phyloP scores from a whole-genome alignment of 1,140 invertebrate genomes.

The Ceratina japonica region DNA sequence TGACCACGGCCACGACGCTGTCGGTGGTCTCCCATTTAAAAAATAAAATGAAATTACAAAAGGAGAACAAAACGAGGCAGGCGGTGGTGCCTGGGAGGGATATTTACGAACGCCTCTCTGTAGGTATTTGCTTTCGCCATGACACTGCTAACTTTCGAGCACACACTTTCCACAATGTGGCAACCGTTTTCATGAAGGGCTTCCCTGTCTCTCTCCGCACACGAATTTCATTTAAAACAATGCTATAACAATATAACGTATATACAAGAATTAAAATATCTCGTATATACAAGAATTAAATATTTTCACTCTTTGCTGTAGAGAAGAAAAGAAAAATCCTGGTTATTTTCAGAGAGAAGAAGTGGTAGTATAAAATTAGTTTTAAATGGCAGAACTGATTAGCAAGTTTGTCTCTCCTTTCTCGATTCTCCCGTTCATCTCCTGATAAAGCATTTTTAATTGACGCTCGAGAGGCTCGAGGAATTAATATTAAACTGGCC shows the following conservation, averaged over 20 bases:
- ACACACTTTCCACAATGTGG: constrained; percentile 39
- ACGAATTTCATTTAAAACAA: constrained; percentile 22
- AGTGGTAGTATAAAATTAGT: constrained; percentile 1
- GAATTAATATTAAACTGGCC: background rate
- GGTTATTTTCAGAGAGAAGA: background rate
- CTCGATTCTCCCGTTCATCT: background rate
- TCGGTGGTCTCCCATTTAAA: constrained; percentile 30
- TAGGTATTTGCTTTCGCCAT: constrained; percentile 35
- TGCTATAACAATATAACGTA: too few relatives aligned
- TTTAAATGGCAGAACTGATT: background rate
- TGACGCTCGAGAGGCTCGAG: background rate
- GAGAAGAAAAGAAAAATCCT: too few relatives aligned
- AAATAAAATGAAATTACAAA: background rate
- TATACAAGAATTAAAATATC: too few relatives aligned
- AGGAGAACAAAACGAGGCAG: background rate
- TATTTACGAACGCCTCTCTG: background rate
- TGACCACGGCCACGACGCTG: constrained; percentile 2
- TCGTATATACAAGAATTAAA: too few relatives aligned
- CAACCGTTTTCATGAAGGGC: constrained; percentile 17
- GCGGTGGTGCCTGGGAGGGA: background rate
- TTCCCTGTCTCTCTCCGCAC: background rate
- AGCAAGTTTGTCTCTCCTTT: background rate
- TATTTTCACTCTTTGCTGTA: too few relatives aligned
- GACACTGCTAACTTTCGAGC: constrained; percentile 37
- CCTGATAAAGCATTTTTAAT: constrained; percentile 22